Evolutionary conservation across 2,797 vertebrate species (phyloP), one percentile per base, ranked within the genome.

Genomic region (Acrossocheilus fasciatus): DNA sequence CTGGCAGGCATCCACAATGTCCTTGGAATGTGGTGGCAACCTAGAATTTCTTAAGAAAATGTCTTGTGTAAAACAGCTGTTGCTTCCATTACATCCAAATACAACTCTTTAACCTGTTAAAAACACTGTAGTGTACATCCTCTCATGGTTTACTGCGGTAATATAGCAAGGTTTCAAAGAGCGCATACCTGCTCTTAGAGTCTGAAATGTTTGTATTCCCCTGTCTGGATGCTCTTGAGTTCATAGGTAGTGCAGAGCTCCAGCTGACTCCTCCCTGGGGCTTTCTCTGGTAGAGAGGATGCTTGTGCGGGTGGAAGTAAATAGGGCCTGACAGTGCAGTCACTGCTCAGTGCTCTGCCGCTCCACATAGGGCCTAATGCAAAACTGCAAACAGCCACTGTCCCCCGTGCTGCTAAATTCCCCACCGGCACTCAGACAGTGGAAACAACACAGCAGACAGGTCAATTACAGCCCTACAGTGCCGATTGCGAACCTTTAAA

Each of bases 271-370:
- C 89, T 90, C 89, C 91, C 88, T 87, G 89, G 91, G 81, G 90
- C 87, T 89, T 89, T 90, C 88, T 89, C 91, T 92, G 91, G 89
- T 89, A 88, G 88, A 78, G 82, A 85, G 86, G 87, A 88, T 85
- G 86, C 86, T 89, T 91, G 94, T 87, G 91, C 89, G 45, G 90
- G 86, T 88, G 50, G 89, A 91, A 89, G 78, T 90, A 92, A 92
- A 93, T 88, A 78, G 87, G 88, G 89, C 88, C 88, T 92, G 93
- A 93, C 92, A 93, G 91, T 89, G 87, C 77, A 87, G 87, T 70
- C 84, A 84, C 89, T 89, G 89, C 89, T 78, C 89, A 90, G 82
- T 66, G 59, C 86, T 76, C 87, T 85, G 89, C 88, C 39, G 57
- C 77, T 83, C 87, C 66, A 82, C 77, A 78, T 83, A 52, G 47